phyloP scores from a whole-genome alignment of 2,888 invertebrate genomes.

The Rugalucina vietnamica region DNA sequence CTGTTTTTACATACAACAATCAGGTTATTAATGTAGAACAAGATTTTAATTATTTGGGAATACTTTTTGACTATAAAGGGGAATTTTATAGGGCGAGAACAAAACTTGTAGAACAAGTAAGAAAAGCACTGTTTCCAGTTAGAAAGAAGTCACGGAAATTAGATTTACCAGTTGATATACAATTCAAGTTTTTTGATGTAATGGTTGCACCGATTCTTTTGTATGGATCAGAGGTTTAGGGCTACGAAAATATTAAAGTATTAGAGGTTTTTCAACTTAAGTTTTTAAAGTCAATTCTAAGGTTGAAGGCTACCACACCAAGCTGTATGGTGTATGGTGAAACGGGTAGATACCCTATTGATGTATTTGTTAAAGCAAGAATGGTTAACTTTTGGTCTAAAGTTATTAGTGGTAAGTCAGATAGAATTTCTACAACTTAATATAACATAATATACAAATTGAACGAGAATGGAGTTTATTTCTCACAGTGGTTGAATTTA shows the following conservation, averaged over 20 bases:
- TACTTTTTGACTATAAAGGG: constrained; percentile 7
- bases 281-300: no score
- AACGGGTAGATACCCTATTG: neutral
- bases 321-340: constrained; percentile 28
- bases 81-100: no score
- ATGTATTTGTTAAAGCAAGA: neutral
- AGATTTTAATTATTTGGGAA: constrained; percentile 29
- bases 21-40: constrained; percentile 4
- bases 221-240: constrained; percentile 15
- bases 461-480: neutral
- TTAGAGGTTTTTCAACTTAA: constrained; percentile 12
- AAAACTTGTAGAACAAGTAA: constrained; percentile 18
- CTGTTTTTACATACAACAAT: constrained; percentile 25
- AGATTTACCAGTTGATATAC: neutral
- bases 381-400: constrained; percentile 9
- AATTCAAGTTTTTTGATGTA: neutral
- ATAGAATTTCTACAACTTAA: neutral
- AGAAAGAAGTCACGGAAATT: constrained; percentile 14
- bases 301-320: no score
- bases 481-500: neutral
- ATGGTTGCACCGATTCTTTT: constrained; percentile 12
- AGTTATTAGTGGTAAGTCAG: neutral
- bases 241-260: neutral
- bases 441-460: neutral
- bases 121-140: constrained; percentile 28